Conservation (phyloP, 2,797 vertebrate genomes). For the Ceryle rudis region DNA sequence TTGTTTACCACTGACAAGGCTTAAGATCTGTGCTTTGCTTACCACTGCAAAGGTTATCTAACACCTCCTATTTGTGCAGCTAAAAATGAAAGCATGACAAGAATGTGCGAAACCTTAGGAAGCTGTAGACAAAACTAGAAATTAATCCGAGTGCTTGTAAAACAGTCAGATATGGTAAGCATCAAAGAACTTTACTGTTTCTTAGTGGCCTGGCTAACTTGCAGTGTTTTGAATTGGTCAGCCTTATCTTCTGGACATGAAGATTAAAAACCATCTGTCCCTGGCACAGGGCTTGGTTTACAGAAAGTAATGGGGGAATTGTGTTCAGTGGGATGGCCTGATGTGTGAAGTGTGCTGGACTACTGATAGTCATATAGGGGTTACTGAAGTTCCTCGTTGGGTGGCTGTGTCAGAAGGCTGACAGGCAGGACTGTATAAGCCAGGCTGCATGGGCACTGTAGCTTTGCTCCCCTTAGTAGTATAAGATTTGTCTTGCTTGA, state of each 20-base stretch:
- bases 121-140: slow-evolving; percentile 19
- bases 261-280: neutral
- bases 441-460: neutral
- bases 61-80: neutral
- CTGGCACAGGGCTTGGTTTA: neutral
- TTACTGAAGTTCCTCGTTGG: neutral
- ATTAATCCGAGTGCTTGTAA: neutral
- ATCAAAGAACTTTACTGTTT: neutral
- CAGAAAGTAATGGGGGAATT: neutral
- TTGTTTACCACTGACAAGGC: slow-evolving; percentile 24
- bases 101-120: neutral
- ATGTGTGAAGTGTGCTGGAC: accelerated
- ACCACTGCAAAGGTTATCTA: neutral
- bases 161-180: neutral
- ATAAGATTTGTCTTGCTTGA: neutral
- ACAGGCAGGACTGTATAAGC: accelerated
- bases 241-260: neutral
- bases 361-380: neutral
- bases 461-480: neutral
- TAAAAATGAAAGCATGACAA: slow-evolving; percentile 13
- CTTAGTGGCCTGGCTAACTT: neutral
- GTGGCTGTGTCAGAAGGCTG: neutral
- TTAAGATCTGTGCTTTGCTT: slow-evolving; percentile 12
- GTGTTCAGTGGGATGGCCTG: neutral
- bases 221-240: neutral